Conservation (phyloP, 2,888 invertebrate species). For the Aspidiotus destructor region DNA sequence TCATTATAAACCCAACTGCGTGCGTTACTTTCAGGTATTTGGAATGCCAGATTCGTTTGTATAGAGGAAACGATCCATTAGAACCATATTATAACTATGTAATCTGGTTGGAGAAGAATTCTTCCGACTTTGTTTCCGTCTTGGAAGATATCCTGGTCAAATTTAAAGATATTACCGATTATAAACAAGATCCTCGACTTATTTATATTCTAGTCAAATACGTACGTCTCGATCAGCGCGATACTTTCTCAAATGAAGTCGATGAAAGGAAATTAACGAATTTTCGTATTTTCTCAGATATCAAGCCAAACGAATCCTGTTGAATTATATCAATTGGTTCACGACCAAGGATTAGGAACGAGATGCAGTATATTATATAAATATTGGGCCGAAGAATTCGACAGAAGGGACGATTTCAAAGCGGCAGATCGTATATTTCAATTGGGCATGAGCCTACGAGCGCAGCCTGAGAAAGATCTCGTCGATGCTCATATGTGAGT, state of each 20-base stretch:
- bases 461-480: constrained; percentile 71
- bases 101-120: constrained; percentile 84
- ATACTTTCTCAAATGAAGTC: too few relatives aligned
- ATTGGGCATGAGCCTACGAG: constrained; percentile 62
- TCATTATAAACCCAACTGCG: too few relatives aligned
- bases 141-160: constrained; percentile 68
- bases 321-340: constrained; percentile 70
- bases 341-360: constrained; percentile 68
- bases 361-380: constrained; percentile 75
- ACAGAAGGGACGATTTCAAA: constrained; percentile 68
- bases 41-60: constrained; percentile 68
- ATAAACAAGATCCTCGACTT: constrained; percentile 76
- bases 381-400: constrained; percentile 82
- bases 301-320: constrained; percentile 64
- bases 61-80: constrained; percentile 77
- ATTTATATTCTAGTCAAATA: constrained; percentile 85
- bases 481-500: constrained; percentile 61
- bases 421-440: constrained; percentile 73
- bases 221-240: constrained; percentile 52
- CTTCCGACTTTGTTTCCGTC: constrained; percentile 64
- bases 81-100: constrained; percentile 82
- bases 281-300: constrained; percentile 47
- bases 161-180: constrained; percentile 69
- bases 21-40: constrained; percentile 51
- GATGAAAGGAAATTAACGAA: too few relatives aligned